phyloP scores from a whole-genome alignment of 2,113 vertebrate genomes.

The Aptenodytes patagonicus region DNA sequence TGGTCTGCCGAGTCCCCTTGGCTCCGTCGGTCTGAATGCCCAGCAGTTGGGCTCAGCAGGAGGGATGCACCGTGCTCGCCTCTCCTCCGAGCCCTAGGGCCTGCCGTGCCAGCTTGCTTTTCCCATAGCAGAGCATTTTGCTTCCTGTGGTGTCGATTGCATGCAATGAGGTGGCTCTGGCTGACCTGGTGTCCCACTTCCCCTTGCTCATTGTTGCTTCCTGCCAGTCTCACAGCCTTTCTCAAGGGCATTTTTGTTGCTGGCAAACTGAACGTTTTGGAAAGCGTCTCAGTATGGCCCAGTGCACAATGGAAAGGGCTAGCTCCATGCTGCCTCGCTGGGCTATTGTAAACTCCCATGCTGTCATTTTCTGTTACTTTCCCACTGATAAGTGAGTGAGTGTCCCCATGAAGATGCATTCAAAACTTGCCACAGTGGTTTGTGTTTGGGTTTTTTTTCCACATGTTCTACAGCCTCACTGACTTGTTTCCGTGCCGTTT shows the following conservation, averaged over 20 bases:
- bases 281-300: rapidly evolving
- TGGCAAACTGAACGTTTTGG: not conserved
- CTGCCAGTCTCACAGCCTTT: not conserved
- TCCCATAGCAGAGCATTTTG: not conserved
- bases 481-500: not conserved
- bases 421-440: not conserved
- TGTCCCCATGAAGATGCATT: not conserved
- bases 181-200: not conserved
- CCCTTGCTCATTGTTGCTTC: not conserved
- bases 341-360: not conserved
- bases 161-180: not conserved
- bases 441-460: not conserved
- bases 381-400: not conserved
- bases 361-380: not conserved
- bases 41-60: rapidly evolving
- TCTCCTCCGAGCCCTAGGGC: not conserved
- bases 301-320: not conserved
- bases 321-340: not conserved
- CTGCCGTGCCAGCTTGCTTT: not conserved
- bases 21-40: not conserved
- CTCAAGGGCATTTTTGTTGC: not conserved
- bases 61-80: rapidly evolving
- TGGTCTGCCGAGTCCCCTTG: not conserved
- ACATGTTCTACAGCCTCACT: not conserved
- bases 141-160: not conserved